Conservation (phyloP, 2,113 vertebrate genomes). For the Hippopotamus amphibius region DNA sequence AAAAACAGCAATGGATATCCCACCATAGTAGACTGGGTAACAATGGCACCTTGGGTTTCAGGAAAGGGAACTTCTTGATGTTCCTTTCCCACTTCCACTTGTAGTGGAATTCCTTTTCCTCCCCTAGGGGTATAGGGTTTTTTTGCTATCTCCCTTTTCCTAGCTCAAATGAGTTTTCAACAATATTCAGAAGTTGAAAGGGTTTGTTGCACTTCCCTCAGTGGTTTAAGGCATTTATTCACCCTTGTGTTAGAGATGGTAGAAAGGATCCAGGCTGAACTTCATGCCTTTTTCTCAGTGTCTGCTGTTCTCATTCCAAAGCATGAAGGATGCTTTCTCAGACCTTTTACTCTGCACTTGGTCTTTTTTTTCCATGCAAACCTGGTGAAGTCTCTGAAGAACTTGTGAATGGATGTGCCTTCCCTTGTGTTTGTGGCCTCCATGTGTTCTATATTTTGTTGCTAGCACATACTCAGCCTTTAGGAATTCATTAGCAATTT, state of each 20-base stretch:
- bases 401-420: not conserved
- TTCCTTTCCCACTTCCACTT: not conserved
- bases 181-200: not conserved
- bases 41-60: not conserved
- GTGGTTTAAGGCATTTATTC: not conserved
- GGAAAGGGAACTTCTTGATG: not conserved
- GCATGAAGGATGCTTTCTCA: not conserved
- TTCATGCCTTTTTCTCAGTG: not conserved
- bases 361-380: too few relatives aligned
- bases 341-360: not conserved
- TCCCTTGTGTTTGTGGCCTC: not conserved
- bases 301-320: not conserved
- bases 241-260: not conserved
- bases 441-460: constrained; percentile 9
- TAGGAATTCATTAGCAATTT: not conserved
- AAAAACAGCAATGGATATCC: not conserved
- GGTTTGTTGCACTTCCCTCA: not conserved
- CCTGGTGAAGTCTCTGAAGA: not conserved
- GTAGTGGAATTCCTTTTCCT: not conserved
- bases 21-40: not conserved
- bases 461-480: not conserved
- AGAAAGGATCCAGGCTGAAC: not conserved
- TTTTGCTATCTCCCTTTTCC: not conserved
- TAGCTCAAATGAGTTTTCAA: not conserved
- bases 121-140: accelerated